A percentile compares a stretch with the other conserved stretches of the same genome.
These are phyloP conservation scores for Aplocera efformata DNA, from an alignment of 2,888 invertebrate genomes.

Conservation along the genomic window DNA sequence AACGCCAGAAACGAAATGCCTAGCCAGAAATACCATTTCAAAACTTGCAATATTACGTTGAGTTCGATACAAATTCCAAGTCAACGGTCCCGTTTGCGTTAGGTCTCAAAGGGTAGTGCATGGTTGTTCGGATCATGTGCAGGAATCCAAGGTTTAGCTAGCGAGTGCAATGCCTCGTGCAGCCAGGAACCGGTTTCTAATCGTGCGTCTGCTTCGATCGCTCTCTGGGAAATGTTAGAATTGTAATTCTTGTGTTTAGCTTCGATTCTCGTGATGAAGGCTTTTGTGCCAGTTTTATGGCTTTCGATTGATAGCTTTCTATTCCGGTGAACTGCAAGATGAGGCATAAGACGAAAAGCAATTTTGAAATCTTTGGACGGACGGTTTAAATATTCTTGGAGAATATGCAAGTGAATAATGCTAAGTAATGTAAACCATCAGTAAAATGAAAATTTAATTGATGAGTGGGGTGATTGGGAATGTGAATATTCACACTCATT, in stretches of 20 bases:
- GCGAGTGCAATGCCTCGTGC: slow-evolving; percentile 59
- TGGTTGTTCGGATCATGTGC: slow-evolving; percentile 39
- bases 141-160: slow-evolving; percentile 39
- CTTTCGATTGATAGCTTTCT: slow-evolving; percentile 6
- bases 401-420: no score
- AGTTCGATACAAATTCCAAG: slow-evolving; percentile 33
- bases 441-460: no score
- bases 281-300: slow-evolving; percentile 19
- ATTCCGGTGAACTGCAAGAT: not conserved
- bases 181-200: slow-evolving; percentile 69
- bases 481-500: no score
- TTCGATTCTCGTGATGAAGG: slow-evolving; percentile 18
- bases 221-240: slow-evolving; percentile 65
- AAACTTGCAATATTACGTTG: slow-evolving; percentile 41
- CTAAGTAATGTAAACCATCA: no score
- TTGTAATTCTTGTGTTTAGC: slow-evolving; percentile 41
- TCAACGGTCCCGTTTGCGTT: slow-evolving; percentile 45
- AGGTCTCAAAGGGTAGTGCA: slow-evolving; percentile 31
- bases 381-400: no score
- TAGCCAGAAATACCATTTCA: slow-evolving; percentile 31
- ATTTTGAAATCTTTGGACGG: no score
- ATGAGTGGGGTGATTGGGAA: no score
- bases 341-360: not conserved
- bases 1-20: no score
- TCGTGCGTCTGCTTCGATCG: slow-evolving; percentile 65